phyloP scores from a whole-genome alignment of 2,797 vertebrate species.

The Rhynchotus rufescens region DNA sequence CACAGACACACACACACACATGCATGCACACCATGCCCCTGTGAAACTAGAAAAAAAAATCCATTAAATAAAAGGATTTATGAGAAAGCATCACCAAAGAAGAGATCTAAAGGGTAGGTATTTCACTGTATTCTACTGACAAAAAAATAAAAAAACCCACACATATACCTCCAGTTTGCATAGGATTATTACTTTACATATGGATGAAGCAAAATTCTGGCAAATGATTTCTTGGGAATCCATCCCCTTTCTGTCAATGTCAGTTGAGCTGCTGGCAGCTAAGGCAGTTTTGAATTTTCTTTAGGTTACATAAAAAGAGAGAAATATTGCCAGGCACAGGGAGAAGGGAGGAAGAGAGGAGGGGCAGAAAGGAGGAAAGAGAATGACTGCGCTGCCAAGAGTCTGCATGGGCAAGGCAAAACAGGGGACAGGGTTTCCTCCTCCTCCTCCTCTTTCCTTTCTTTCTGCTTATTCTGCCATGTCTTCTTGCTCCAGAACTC shows the following conservation, averaged over 20 bases:
- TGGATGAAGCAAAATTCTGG: not conserved
- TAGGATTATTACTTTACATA: not conserved
- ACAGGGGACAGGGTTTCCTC: not conserved
- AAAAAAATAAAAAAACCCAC: not conserved
- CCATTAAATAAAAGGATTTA: not conserved
- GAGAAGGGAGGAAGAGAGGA: too few relatives aligned
- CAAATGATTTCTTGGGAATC: not conserved
- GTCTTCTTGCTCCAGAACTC: not conserved
- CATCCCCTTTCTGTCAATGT: not conserved
- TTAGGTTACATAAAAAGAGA: not conserved
- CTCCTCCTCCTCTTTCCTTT: not conserved
- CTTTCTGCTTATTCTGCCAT: not conserved
- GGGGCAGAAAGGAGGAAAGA: not conserved
- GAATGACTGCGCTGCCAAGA: fast-evolving
- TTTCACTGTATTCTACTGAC: not conserved
- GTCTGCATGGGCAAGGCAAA: not conserved
- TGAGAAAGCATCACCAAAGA: not conserved
- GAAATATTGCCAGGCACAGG: not conserved
- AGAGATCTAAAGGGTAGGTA: not conserved
- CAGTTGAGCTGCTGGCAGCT: not conserved
- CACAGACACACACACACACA: not conserved
- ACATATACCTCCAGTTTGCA: not conserved
- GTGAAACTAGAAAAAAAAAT: not conserved
- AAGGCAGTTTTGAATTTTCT: not conserved
- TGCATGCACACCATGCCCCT: not conserved